phyloP scores from a whole-genome alignment of 2,888 invertebrate genomes.

The Eristalis tenax region DNA sequence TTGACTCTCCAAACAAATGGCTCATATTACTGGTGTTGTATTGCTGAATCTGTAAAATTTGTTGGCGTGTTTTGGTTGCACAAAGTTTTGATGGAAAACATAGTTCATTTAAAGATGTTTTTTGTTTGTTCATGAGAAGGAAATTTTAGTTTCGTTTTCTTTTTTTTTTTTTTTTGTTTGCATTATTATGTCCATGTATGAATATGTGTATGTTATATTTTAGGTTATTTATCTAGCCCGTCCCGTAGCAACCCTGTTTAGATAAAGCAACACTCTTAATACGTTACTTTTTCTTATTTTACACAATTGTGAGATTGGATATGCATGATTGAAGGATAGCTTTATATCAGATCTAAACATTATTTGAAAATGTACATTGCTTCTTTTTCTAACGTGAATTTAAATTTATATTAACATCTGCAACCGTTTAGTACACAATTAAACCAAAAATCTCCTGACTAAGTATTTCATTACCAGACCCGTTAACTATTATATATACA shows the following conservation, averaged over 20 bases:
- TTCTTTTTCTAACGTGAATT: neutral
- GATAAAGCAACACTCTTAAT: neutral
- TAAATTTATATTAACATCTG: neutral
- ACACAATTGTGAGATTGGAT: neutral
- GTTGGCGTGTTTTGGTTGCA: conserved; percentile 61
- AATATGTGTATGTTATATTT: conserved; percentile 29
- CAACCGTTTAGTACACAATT: neutral
- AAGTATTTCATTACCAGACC: too few relatives aligned
- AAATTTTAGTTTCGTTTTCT: conserved; percentile 11
- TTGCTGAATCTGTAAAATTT: conserved; percentile 74
- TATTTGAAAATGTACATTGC: neutral
- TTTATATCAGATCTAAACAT: too few relatives aligned
- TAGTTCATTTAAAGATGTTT: conserved; percentile 53
- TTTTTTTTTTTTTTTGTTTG: neutral
- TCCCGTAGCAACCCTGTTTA: neutral
- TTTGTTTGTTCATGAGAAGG: conserved; percentile 48
- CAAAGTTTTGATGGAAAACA: conserved; percentile 50
- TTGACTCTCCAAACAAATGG: conserved; percentile 77
- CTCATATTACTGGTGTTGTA: conserved; percentile 75
- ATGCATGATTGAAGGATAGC: neutral
- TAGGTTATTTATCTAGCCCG: conserved; percentile 1
- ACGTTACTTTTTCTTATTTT: neutral
- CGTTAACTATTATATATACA: too few relatives aligned
- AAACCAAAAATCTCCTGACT: neutral
- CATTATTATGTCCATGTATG: conserved; percentile 19